Conservation (phyloP, 2,888 invertebrate genomes). For the Anoplius nigerrimus region DNA sequence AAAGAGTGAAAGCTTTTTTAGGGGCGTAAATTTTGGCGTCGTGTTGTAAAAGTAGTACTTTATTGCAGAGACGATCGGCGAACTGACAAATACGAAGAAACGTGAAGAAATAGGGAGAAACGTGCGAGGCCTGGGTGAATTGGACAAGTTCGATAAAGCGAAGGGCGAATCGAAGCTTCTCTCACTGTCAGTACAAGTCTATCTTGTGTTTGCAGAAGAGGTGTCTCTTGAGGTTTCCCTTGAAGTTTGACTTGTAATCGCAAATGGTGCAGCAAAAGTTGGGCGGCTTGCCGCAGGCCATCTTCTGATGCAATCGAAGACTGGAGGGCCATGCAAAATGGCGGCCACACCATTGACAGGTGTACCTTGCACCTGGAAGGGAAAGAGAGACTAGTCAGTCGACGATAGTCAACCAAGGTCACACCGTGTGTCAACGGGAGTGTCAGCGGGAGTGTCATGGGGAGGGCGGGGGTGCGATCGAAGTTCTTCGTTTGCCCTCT, state of each 20-base stretch:
- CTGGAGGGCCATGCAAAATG: constrained; percentile 64
- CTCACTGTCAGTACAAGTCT: constrained; percentile 18
- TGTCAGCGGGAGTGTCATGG: too few relatives aligned
- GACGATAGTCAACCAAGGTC: background rate
- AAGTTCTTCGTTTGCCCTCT: background rate
- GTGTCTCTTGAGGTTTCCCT: constrained; percentile 68
- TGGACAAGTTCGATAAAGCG: background rate
- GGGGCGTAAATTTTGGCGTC: too few relatives aligned
- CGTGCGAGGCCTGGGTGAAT: background rate
- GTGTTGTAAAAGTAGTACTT: too few relatives aligned
- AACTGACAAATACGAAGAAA: background rate
- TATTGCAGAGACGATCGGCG: too few relatives aligned
- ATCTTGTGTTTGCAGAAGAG: constrained; percentile 38
- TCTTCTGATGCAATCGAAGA: constrained; percentile 64
- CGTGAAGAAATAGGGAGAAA: too few relatives aligned
- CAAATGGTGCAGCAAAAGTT: constrained; percentile 61
- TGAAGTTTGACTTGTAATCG: constrained; percentile 65
- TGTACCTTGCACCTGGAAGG: constrained; percentile 62
- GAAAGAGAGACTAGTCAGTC: constrained; percentile 57
- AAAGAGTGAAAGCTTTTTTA: too few relatives aligned
- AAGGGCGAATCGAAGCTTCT: background rate
- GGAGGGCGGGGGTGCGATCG: background rate
- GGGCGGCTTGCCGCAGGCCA: constrained; percentile 68
- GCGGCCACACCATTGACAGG: constrained; percentile 62
- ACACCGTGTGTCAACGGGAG: too few relatives aligned